Base-by-base conservation (phyloP, 2,797 vertebrate species). In the Gastrophryne carolinensis region DNA sequence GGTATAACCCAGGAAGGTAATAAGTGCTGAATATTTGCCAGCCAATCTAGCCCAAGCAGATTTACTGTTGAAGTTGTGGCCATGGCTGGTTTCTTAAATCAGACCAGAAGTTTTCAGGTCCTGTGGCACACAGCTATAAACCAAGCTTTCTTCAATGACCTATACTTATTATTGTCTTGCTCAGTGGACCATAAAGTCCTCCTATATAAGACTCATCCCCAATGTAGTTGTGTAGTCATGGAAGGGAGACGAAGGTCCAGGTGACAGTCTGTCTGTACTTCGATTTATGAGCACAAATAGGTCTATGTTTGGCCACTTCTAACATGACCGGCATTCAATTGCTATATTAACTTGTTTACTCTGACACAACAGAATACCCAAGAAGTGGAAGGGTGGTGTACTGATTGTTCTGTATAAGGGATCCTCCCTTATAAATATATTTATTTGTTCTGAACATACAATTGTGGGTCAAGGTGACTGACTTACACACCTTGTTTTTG, bases 381-480 rank as follows among this genome's bases (percentile, higher is more conserved):
- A 15, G 39, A 37, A 57, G 30, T 61, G 27, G 39, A 60, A 50
- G 69, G 69, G 69, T 27, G 69, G 30, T n/a, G 67, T 3, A n/a
- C 10, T 35, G 56, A 61, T 52, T 35, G 56, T 72, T 52, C 23
- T 27, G 19, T 23, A 23, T 24, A 30, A 13, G 29, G 26, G 12
- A 23, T 49, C 54, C 54, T 58, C 54, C 66, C 67, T 71, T 60
- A 6, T 71, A 69, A 57, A 44, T 57, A 34, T 39, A 17, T 47
- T 44, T 69, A 26, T 69, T 41, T 47, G 24, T 58, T 32, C 27
- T 13, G 39, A 58, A 58, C 24, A 44, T 17, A 44, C 1, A 37
- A 32, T n/a, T 17, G n/a, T 15, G 37, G 37, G 21, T 5, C 17
- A 30, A 32, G 35, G 37, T 67, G 26, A 52, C 23, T 66, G 49